Percentiles rank a stretch among this genome's conserved stretches.
Conservation (phyloP, 2,797 vertebrate species). For the Vespertilio murinus region DNA sequence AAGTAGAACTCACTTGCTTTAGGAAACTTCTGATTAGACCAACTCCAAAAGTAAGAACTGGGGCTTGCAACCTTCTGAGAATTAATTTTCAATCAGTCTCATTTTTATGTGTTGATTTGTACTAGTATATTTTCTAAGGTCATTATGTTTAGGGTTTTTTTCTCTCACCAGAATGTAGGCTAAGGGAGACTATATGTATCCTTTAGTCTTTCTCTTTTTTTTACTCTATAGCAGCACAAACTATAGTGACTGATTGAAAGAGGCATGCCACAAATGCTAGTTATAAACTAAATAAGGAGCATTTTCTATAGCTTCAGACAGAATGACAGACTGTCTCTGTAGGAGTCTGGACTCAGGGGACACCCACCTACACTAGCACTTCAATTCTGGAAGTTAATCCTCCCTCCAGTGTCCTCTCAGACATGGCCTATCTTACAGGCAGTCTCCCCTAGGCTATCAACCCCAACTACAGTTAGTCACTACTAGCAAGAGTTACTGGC, state of each 20-base stretch:
- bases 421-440: neutral
- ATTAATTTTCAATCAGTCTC: neutral
- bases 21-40: neutral
- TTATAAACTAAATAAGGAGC: neutral
- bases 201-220: neutral
- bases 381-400: neutral
- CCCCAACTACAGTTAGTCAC: no score
- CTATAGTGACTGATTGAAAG: neutral
- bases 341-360: neutral
- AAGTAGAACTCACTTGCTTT: neutral
- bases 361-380: no score
- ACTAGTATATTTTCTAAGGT: neutral
- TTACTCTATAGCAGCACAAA: neutral
- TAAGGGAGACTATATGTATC: neutral
- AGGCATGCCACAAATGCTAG: neutral
- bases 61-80: neutral
- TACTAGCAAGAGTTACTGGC: neutral
- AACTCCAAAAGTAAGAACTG: neutral
- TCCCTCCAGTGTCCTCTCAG: neutral
- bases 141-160: neutral
- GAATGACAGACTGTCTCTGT: neutral
- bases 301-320: neutral
- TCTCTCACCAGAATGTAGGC: neutral
- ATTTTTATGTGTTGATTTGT: neutral
- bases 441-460: neutral